Percentiles rank a stretch among this genome's conserved stretches.
Conservation (phyloP, 2,888 invertebrate species). For the Drosophila neotestacea region DNA sequence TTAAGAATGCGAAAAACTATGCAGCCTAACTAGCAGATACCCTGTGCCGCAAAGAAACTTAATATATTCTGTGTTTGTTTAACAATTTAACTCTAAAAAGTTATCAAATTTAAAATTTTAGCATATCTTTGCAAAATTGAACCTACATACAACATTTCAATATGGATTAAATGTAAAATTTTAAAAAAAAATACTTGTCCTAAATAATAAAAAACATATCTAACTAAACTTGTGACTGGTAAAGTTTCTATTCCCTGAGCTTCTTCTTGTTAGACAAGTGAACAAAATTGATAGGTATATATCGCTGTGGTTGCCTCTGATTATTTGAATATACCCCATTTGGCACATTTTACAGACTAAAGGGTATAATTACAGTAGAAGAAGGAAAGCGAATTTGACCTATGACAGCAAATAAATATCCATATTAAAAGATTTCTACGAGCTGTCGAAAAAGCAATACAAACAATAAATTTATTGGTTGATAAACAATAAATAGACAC, state of each 20-base stretch:
- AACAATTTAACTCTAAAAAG: neutral
- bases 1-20: neutral
- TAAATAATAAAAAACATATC: neutral
- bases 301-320: too few relatives aligned
- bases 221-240: too few relatives aligned
- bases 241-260: too few relatives aligned
- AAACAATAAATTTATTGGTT: conserved; percentile 37
- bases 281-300: too few relatives aligned
- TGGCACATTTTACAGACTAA: neutral
- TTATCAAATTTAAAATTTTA: neutral
- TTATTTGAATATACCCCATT: neutral
- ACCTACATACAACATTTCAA: too few relatives aligned
- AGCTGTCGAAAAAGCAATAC: conserved; percentile 19
- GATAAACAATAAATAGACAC: conserved; percentile 8
- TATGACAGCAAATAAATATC: conserved; percentile 51
- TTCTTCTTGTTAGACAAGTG: too few relatives aligned
- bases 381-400: conserved; percentile 68
- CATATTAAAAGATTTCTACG: conserved; percentile 45
- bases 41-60: neutral
- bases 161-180: neutral
- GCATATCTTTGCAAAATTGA: too few relatives aligned
- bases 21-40: neutral
- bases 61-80: neutral
- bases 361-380: conserved; percentile 12
- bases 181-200: neutral